Evolutionary conservation across 2,888 invertebrate species (phyloP), one percentile per base, ranked within the genome.

Genomic region (Pollenia amentaria): DNA sequence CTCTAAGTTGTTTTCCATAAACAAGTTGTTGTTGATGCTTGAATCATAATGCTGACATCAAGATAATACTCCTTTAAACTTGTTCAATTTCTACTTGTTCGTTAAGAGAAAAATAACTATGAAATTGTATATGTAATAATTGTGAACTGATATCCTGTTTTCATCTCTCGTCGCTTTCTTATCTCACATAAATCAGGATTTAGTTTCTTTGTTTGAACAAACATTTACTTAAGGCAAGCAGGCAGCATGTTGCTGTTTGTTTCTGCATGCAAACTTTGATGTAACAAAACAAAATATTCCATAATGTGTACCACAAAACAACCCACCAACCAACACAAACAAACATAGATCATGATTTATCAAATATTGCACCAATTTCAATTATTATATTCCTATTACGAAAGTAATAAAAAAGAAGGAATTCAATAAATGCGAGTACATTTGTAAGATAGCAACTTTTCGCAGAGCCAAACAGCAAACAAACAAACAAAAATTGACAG

Each of bases 111-210:
- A 14, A 62, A 0, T 29, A 6, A 12, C 21, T 65, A 14, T 44
- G 11, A 69, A 75, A 70, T 51, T 16, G 67, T 67, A 70, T 48
- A 67, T 40, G 48, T 12, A 51, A 51, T 72, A 75, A 67, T 70
- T 78, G 48, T n/a, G 18, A 70, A n/a, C 11, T 60, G 46, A 40
- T 75, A 79, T 86, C 75, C 78, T 79, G 64, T 82, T 75, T 51
- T n/a, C 38, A 57, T 38, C 60, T 73, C 65, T 18, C 40, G 18
- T 40, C 40, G 44, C 57, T 67, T 51, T 64, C 60, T 51, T 76
- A 72, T 65, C 75, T 53, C 0, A 67, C 48, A 73, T 16, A 53
- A 72, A 73, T 75, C 75, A 70, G 79, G 65, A 81, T 72, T 77
- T 2, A 0, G 42, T 73, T 73, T 64, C 44, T 67, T 77, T 64